These are phyloP conservation scores for Trichomalopsis sarcophagae DNA, from an alignment of 1,140 invertebrate species.

Conservation along the genomic window DNA sequence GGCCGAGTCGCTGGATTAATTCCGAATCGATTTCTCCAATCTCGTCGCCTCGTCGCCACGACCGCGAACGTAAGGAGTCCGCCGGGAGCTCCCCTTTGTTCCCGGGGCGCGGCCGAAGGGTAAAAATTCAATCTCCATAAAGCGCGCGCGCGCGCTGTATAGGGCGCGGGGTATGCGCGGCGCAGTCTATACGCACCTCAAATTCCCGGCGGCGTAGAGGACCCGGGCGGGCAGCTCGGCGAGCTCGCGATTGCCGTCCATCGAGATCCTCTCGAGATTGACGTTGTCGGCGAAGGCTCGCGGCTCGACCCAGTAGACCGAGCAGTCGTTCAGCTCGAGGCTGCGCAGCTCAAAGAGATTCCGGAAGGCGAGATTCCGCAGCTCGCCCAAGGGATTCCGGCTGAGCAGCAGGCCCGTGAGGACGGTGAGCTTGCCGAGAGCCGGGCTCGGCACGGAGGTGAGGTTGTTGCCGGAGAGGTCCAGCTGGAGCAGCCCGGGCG, in stretches of 20 bases:
- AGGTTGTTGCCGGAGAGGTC: conserved; percentile 89
- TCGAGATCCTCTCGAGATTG: conserved; percentile 84
- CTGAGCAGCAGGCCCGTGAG: conserved; percentile 84
- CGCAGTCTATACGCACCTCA: conserved; percentile 74
- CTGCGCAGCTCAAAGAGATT: conserved; percentile 86
- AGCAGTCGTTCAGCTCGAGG: conserved; percentile 82
- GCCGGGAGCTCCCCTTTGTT: neutral
- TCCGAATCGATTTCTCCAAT: no score
- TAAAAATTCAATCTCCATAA: conserved; percentile 42
- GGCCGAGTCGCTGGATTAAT: no score
- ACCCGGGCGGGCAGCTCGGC: conserved; percentile 81
- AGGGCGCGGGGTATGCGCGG: no score
- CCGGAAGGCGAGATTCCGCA: conserved; percentile 85
- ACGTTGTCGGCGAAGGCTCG: conserved; percentile 89
- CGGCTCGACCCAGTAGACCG: conserved; percentile 80
- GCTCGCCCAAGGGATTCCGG: conserved; percentile 82
- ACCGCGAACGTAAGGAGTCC: no score
- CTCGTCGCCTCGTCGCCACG: no score
- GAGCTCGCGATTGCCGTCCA: conserved; percentile 85
- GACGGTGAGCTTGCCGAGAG: conserved; percentile 84
- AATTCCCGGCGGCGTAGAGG: conserved; percentile 85
- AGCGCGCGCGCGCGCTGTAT: neutral
- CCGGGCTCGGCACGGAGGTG: conserved; percentile 83
- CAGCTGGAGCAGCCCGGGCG: conserved; percentile 81
- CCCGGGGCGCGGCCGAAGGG: neutral